Evolutionary conservation across 2,888 invertebrate genomes (phyloP), one percentile per base, ranked within the genome.

Genomic region (Limnephilus auricula): DNA sequence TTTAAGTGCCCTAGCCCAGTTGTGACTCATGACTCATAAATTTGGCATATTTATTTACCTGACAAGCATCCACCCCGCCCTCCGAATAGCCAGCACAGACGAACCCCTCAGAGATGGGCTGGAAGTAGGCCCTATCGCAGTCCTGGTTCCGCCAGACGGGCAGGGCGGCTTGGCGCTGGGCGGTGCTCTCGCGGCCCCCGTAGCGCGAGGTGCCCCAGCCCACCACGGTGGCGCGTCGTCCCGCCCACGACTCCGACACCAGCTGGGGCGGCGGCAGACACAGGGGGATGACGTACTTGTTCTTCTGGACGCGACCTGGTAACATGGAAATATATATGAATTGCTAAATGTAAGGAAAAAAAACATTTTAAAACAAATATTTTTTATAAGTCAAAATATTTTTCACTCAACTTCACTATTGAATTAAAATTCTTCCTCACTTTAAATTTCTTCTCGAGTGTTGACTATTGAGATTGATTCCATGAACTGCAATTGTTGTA

Each of bases 141-240:
- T 98, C 98, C 93, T 98, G 98, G 94, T 98, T 99, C 92, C 98
- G 96, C 98, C 99, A 99, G 40, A 99, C 97, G 0, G 99, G 99
- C 90, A 99, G 95, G 93, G 97, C 96, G 0, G 98, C 98, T 94
- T 99, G 98, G 91, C 98, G 96, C 94, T 98, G 98, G 13, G 97
- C 96, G 5, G 98, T 98, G 94, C 98, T 98, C 95, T 99, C 98
- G 92, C 98, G 97, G 2, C 99, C 99, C 9, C 98, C 98, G 94
- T 99, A 99, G 94, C 97, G 97, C 0, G 98, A 98, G 34, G 98
- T 98, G 65, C 99, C 99, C 99, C 99, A 99, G 13, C 99, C 99
- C 30, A 98, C 98, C 1, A 99, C 99, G 0, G 98, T 98, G 0
- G 98, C 98, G 93, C 97, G 96, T 65, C 97, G 96, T 0, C 98